Base-by-base conservation (phyloP, 2,113 vertebrate species). In the Agapornis roseicollis region DNA sequence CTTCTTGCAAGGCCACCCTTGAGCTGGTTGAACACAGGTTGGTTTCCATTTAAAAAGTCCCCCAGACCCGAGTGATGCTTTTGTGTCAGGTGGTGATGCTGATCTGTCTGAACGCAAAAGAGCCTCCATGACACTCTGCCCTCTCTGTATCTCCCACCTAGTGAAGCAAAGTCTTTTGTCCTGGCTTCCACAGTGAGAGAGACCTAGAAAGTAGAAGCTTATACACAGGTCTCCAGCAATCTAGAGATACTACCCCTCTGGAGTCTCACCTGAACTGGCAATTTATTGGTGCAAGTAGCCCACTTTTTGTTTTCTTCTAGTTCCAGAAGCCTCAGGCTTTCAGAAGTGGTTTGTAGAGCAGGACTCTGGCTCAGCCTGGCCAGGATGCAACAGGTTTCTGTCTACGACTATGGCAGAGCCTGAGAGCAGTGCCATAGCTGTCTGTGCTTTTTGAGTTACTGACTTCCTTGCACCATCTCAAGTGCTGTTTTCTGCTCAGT, bases 391-490 rank as follows among this genome's bases (percentile, higher is more conserved):
- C 3, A 29, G 23, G 9, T 52, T 70, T 52, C 42, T 69, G 16
- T 33, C 47, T 35, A 24, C 2, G 10, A 13, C 83, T 68, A 42
- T 1, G 0, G 28, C 22, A 80, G 22, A 74, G 5, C 1, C 1
- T 5, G 4, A 82, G 17, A 76, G 49, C 2, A 8, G 37, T 37
- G 50, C 46, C 18, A 25, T 7, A 42, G 37, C 80, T 74, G 20
- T 11, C 5, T 58, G 25, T 0, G 0, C 27, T 70, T 85, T 58
- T 31, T 69, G 68, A 8, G 27, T n/a, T 65, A 20, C 23, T 19
- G 17, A 46, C 50, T 42, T 93, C 20, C 10, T 87, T 19, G 9
- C 23, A 13, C 18, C 7, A 33, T 6, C 9, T 13, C 19, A 49
- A 17, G 29, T 16, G 35, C 17, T 17, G 50, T 12, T 44, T 10